Conservation (phyloP, 2,797 vertebrate genomes). For the Pelodytes ibericus region DNA sequence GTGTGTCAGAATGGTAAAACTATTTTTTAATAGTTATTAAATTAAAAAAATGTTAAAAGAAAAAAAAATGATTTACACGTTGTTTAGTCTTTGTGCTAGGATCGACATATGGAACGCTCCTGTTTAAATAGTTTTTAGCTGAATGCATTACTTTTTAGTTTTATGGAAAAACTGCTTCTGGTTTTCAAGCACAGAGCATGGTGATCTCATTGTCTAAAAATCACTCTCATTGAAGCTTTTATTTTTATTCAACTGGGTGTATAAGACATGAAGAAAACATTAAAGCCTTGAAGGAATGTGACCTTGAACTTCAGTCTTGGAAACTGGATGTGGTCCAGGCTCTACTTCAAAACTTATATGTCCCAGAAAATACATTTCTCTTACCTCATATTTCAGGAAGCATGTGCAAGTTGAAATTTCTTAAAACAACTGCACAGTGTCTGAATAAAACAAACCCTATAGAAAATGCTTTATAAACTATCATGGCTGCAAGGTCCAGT, state of each 20-base stretch:
- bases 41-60: too few relatives aligned
- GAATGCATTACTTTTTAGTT: not conserved
- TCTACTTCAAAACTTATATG: not conserved
- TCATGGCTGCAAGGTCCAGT: too few relatives aligned
- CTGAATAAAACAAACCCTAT: not conserved
- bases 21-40: too few relatives aligned
- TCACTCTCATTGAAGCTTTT: constrained; percentile 3
- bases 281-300: constrained; percentile 22
- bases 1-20: too few relatives aligned
- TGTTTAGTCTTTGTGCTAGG: too few relatives aligned
- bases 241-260: constrained; percentile 4
- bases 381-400: not conserved
- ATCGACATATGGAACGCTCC: too few relatives aligned
- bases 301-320: constrained; percentile 11
- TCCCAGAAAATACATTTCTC: constrained; percentile 13
- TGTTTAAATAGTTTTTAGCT: not conserved
- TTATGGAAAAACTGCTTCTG: not conserved
- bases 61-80: too few relatives aligned
- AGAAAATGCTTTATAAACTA: not conserved
- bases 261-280: constrained; percentile 12
- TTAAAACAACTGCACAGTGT: too few relatives aligned
- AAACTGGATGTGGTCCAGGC: constrained; percentile 18
- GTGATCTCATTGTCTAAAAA: constrained; percentile 19
- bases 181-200: not conserved
- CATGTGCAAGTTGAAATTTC: not conserved